phyloP scores from a whole-genome alignment of 2,888 invertebrate species.

The Notocelia uddmanniana region DNA sequence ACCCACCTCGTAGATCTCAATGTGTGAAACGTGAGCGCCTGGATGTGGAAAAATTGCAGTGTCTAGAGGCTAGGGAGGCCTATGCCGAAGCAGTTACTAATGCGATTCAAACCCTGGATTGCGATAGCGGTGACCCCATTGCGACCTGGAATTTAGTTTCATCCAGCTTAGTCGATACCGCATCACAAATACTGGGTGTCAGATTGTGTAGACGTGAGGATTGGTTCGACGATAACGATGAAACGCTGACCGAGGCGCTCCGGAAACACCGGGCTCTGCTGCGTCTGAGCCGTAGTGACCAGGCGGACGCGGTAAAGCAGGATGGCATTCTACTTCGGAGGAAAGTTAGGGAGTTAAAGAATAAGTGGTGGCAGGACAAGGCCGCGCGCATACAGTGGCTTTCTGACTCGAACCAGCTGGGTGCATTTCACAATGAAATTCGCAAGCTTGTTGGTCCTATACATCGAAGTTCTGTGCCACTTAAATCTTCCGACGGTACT shows the following conservation, averaged over 20 bases:
- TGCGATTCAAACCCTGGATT: not conserved
- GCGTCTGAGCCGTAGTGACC: not conserved
- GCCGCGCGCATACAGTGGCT: slow-evolving; percentile 9
- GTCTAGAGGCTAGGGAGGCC: not conserved
- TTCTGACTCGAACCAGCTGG: slow-evolving; percentile 5
- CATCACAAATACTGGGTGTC: not conserved
- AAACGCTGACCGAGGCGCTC: not conserved
- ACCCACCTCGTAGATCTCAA: not conserved
- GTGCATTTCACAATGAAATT: not conserved
- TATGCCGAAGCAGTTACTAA: not conserved
- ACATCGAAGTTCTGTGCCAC: not conserved
- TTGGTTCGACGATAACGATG: slow-evolving; percentile 1
- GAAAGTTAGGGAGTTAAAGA: not conserved
- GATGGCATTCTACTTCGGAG: no score
- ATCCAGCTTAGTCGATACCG: not conserved
- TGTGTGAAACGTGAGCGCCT: no score
- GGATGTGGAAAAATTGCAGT: not conserved
- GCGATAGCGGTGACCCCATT: not conserved
- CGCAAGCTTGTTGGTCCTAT: not conserved
- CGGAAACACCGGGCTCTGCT: not conserved
- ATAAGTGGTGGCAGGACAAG: slow-evolving; percentile 7
- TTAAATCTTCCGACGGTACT: not conserved
- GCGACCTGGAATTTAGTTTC: not conserved
- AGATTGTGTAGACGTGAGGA: not conserved
- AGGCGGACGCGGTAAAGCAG: not conserved